Base-by-base conservation (phyloP, 1,140 invertebrate genomes). In the Drosophila rufa region DNA sequence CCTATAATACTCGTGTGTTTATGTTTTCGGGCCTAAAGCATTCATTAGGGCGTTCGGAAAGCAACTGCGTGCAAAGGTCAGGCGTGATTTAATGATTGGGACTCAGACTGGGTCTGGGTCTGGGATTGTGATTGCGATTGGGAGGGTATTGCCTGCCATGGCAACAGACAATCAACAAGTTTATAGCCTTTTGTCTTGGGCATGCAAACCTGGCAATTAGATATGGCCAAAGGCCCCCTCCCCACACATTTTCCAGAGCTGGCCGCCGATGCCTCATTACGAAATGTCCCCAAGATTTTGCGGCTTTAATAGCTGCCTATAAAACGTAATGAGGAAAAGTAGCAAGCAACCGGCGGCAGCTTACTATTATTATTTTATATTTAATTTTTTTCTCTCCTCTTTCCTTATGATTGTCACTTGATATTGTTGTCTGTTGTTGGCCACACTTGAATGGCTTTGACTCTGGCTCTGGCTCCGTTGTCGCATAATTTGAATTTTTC, bases 401-500 rank as follows among this genome's bases (percentile, higher is more conserved):
- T 58, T 57, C 40, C 58, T 42, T 59, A 71, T 79, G 75, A 79
- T 79, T 79, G 76, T 79, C 76, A 79, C 76, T 79, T 79, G 76
- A 79, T 79, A 79, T 77, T 55, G 62, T 46, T 68, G 64, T 57
- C 56, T 51, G 65, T 57, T 56, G 62, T 57, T 56, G 65, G 75
- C 64, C 75, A 79, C 75, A 78, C 75, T 79, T 71, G 75, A 79
- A 79, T 79, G 75, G 76, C 53, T 55, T 55, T 55, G 43, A 17
- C 40, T 42, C 15, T n/a, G 40, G 15, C 43, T 46, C 43, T 46
- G 33, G 33, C 75, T 61, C 30, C 59, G 74, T 58, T 60, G 75
- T 73, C 57, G 75, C 75, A 79, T 79, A 79, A 79, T 79, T 79
- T 79, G 75, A 79, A 79, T 79, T 79, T 79, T 79, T 79, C 76